Evolutionary conservation across 2,113 vertebrate species (phyloP).

Genomic region (Dolichallabes microphthalmus): DNA sequence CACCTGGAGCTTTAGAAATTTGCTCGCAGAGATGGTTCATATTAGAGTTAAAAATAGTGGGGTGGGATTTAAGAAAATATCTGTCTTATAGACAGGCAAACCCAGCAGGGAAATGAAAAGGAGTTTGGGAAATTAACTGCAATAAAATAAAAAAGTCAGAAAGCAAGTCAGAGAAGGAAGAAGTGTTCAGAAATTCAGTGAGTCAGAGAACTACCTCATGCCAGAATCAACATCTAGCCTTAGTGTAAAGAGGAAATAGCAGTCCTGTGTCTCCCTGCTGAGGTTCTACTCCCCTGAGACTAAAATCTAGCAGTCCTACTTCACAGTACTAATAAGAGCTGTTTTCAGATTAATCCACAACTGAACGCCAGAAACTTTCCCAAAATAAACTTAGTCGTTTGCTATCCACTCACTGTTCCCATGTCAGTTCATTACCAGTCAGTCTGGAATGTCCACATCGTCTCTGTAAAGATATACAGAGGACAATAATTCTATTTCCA

Average conservation of each 20-base stretch:
- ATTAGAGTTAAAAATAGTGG: neutral
- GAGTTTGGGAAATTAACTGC: neutral
- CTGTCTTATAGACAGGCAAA: neutral
- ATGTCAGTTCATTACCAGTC: conserved; percentile 13
- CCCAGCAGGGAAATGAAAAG: neutral
- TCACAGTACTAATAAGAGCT: conserved; percentile 10
- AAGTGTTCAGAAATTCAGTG: conserved; percentile 20
- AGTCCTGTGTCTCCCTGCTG: conserved; percentile 19
- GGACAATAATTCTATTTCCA: conserved; percentile 15
- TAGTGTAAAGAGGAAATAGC: conserved; percentile 39
- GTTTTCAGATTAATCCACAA: conserved; percentile 11
- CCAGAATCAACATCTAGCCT: conserved; percentile 33
- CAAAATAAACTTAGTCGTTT: conserved; percentile 1
- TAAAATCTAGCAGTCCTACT: conserved; percentile 21
- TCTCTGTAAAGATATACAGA: conserved; percentile 22
- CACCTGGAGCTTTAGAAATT: neutral
- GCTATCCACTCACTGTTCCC: conserved; percentile 7
- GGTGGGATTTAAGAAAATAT: neutral
- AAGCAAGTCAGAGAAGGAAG: conserved; percentile 34
- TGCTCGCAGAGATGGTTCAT: neutral
- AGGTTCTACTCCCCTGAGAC: conserved; percentile 24
- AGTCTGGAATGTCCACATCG: conserved; percentile 7
- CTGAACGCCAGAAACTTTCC: neutral
- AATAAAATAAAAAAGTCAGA: conserved; percentile 25
- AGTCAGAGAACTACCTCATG: neutral